phyloP scores from a whole-genome alignment of 2,888 invertebrate genomes.

The Phrixothrix hirtus region DNA sequence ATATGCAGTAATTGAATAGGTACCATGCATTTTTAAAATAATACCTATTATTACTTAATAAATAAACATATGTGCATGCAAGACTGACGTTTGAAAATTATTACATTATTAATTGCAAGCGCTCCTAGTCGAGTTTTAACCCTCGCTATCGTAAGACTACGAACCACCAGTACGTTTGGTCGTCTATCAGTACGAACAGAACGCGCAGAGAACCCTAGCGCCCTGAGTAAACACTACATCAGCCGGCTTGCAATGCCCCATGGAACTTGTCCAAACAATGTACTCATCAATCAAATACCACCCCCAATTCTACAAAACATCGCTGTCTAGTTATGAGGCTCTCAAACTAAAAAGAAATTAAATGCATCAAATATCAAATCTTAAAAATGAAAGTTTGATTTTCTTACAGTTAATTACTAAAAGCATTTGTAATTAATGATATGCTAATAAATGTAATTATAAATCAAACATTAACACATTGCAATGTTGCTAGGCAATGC shows the following conservation, averaged over 20 bases:
- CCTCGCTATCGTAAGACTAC: conserved; percentile 33
- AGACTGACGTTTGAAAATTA: conserved; percentile 2
- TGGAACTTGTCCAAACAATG: conserved; percentile 52
- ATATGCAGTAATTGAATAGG: no score
- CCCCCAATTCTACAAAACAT: conserved; percentile 31
- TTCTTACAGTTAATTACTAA: no score
- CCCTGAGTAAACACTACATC: conserved; percentile 52
- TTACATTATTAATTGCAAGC: conserved; percentile 17
- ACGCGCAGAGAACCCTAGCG: conserved; percentile 36
- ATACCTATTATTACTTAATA: background rate
- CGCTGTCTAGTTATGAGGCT: no score
- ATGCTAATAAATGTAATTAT: no score
- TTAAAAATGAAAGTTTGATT: no score
- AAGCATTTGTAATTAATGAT: no score
- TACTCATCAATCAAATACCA: conserved; percentile 54
- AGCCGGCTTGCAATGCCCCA: conserved; percentile 48
- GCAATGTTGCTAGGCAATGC: no score
- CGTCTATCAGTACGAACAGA: conserved; percentile 36
- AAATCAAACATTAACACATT: no score
- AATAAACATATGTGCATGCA: background rate
- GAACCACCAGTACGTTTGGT: conserved; percentile 34
- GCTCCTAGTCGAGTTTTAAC: conserved; percentile 20
- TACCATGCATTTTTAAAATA: no score
- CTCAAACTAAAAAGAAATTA: no score
- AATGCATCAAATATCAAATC: no score